phyloP scores from a whole-genome alignment of 2,888 invertebrate genomes.

The Coenonympha arcania region DNA sequence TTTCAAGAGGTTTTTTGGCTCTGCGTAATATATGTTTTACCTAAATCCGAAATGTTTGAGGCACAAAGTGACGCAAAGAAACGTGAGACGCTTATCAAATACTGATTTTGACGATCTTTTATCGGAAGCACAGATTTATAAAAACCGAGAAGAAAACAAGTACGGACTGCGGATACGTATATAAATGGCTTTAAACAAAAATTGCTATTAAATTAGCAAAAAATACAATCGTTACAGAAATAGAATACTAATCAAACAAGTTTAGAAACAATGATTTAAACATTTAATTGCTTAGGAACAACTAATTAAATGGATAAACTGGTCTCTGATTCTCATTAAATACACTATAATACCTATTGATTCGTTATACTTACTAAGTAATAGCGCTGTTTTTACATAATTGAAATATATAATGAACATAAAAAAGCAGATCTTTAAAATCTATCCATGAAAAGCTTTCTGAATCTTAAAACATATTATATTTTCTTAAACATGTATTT shows the following conservation, averaged over 20 bases:
- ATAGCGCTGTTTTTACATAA: too few relatives aligned
- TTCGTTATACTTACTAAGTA: too few relatives aligned
- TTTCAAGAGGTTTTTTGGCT: constrained; percentile 56
- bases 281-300: constrained; percentile 11
- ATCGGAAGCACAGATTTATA: constrained; percentile 14
- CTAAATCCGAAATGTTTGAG: constrained; percentile 38
- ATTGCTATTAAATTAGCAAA: background rate
- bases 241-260: background rate
- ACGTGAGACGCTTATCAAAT: constrained; percentile 40
- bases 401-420: too few relatives aligned
- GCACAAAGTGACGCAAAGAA: constrained; percentile 43
- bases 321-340: background rate
- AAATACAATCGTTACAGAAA: background rate
- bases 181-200: background rate
- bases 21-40: constrained; percentile 40
- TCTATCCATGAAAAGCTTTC: too few relatives aligned
- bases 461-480: too few relatives aligned
- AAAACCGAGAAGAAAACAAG: constrained; percentile 15
- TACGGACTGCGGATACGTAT: constrained; percentile 6
- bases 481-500: background rate
- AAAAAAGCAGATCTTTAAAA: too few relatives aligned
- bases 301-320: constrained; percentile 8
- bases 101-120: background rate
- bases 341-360: background rate
- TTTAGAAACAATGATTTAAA: background rate